These are phyloP conservation scores for Torymus auratus DNA, from an alignment of 2,888 invertebrate species.

Conservation along the genomic window DNA sequence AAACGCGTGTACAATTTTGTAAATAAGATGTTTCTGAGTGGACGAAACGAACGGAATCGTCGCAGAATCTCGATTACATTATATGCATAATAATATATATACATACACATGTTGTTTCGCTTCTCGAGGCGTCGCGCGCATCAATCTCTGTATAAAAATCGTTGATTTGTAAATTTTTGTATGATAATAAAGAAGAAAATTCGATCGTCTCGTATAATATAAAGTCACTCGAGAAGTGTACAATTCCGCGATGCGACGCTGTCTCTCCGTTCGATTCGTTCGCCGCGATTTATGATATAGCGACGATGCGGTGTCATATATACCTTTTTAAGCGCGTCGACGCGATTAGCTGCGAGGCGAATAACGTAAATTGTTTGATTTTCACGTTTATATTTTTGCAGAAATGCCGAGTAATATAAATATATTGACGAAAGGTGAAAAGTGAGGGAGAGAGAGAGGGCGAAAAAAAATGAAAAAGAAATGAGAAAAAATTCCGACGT, in stretches of 20 bases:
- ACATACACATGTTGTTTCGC: too few species aligned
- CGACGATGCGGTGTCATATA: constrained; percentile 17
- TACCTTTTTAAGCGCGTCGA: constrained; percentile 41
- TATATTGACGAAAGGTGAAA: constrained; percentile 30
- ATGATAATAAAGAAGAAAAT: too few species aligned
- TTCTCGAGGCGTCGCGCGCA: too few species aligned
- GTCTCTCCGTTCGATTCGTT: constrained; percentile 50
- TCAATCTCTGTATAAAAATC: not conserved
- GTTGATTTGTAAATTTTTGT: constrained; percentile 17
- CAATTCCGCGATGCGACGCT: not conserved
- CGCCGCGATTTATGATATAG: constrained; percentile 39
- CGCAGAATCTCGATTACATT: too few species aligned
- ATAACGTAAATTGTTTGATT: constrained; percentile 59
- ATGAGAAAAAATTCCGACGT: constrained; percentile 30
- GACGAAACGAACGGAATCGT: constrained; percentile 39
- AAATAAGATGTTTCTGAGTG: constrained; percentile 42
- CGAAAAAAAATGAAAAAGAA: not conserved
- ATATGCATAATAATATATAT: too few species aligned
- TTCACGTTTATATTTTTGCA: constrained; percentile 61
- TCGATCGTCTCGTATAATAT: too few species aligned
- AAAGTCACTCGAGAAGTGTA: not conserved
- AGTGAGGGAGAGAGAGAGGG: constrained; percentile 28
- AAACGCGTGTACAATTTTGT: constrained; percentile 43
- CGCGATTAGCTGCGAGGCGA: constrained; percentile 42
- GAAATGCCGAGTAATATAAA: constrained; percentile 53